A percentile compares a stretch with the other conserved stretches of the same genome.
phyloP scores from a whole-genome alignment of 1,140 invertebrate genomes.

The Drosophila teissieri region DNA sequence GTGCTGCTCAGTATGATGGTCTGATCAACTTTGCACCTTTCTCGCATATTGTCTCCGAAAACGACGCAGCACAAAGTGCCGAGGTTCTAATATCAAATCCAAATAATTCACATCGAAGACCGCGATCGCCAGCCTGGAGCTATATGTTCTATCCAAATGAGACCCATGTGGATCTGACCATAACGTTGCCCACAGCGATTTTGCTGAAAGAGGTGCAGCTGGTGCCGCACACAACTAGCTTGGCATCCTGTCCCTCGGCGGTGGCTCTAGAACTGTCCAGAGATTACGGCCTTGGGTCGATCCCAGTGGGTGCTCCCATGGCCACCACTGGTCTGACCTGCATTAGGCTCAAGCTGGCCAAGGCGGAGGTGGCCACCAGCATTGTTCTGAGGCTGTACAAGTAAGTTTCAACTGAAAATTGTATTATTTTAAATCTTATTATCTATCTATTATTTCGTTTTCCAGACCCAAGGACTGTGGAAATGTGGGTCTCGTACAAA shows the following conservation, averaged over 20 bases:
- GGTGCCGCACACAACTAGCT: constrained; percentile 92
- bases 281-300: constrained; percentile 86
- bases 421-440: neutral
- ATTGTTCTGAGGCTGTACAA: constrained; percentile 86
- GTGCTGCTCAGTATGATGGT: constrained; percentile 86
- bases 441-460: constrained; percentile 79
- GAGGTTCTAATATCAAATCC: constrained; percentile 93
- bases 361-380: constrained; percentile 91
- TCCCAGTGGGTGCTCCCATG: constrained; percentile 88
- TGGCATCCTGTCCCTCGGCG: constrained; percentile 95
- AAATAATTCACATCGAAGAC: constrained; percentile 90
- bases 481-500: constrained; percentile 94
- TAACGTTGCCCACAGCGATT: constrained; percentile 95
- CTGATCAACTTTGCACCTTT: constrained; percentile 95
- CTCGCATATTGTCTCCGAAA: constrained; percentile 91
- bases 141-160: constrained; percentile 97
- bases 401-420: constrained; percentile 36
- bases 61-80: constrained; percentile 93
- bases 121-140: constrained; percentile 94
- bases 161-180: constrained; percentile 92
- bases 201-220: constrained; percentile 95
- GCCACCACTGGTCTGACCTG: constrained; percentile 93
- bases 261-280: constrained; percentile 92
- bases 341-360: constrained; percentile 92
- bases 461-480: constrained; percentile 92